Base-by-base conservation (phyloP, 2,113 vertebrate genomes). In the Mastomys coucha region DNA sequence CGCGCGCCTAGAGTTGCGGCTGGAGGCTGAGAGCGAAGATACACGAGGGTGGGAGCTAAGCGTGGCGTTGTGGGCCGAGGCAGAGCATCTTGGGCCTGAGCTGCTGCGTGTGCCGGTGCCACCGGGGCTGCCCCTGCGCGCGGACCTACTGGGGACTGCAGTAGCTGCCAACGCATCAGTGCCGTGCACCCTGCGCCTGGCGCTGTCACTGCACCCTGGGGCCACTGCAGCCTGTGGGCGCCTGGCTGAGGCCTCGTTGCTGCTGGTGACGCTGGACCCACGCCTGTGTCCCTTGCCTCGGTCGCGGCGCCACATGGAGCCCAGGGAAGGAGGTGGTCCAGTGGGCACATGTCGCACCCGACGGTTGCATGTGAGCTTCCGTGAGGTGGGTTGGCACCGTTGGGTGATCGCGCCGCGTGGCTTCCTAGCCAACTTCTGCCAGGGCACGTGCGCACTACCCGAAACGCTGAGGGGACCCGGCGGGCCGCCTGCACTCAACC, bases 361-460 rank as follows among this genome's bases (percentile, higher is more conserved):
- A 2, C 98, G 99, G 1, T 98, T 99, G 45, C 99, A 99, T 97
- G 98, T 99, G 76, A 99, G 99, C 98, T 99, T 99, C 98, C 99
- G 98, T 11, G 99, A 99, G 4, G 99, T 99, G 8, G 99, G 99
- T 39, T 99, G 99, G 99, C 99, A 99, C 97, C 99, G 99, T 92
- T 99, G 99, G 99, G 99, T 99, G 96, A 99, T 99, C 5, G 99
- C 99, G 0, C 99, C 99, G 0, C 99, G 99, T 87, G 99, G 99
- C 24, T 99, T 99, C 98, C 95, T 99, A 98, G 99, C 99, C 10
- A 99, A 99, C 65, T 99, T 99, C 96, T 99, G 99, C 97, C 97
- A 99, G 24, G 99, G 99, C 0, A 99, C 99, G 36, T 99, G 99
- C 13, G 99, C 99, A 0, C 99, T 99, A 80, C 99, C 99, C 0